Conservation (phyloP, 2,888 invertebrate species). For the Diabrotica balteata region DNA sequence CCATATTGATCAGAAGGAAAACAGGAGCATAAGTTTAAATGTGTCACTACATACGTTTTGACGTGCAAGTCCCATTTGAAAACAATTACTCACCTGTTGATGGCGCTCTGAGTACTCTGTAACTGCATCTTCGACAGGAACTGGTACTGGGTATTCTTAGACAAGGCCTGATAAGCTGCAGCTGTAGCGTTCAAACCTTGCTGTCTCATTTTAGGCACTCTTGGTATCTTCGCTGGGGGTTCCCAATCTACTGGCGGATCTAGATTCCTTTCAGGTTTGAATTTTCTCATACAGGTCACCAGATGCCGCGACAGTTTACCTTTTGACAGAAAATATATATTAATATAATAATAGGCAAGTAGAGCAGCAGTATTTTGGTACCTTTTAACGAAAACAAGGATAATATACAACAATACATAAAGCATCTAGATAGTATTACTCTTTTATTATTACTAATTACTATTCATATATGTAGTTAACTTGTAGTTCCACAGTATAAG, state of each 20-base stretch:
- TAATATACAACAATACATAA: too few species aligned
- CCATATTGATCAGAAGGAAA: too few species aligned
- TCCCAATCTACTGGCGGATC: slow-evolving; percentile 91
- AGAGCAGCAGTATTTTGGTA: too few species aligned
- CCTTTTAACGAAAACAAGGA: too few species aligned
- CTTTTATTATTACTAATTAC: too few species aligned
- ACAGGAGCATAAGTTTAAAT: too few species aligned
- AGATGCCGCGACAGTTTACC: slow-evolving; percentile 84
- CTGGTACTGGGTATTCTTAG: slow-evolving; percentile 56
- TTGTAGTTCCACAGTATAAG: too few species aligned
- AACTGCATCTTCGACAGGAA: slow-evolving; percentile 57
- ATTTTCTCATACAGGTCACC: slow-evolving; percentile 87
- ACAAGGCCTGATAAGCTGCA: slow-evolving; percentile 62
- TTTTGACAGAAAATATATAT: neutral
- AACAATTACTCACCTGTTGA: slow-evolving; percentile 15
- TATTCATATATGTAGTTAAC: too few species aligned
- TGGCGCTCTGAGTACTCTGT: slow-evolving; percentile 45
- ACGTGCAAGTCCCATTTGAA: neutral
- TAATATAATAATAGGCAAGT: too few species aligned
- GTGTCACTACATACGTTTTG: too few species aligned
- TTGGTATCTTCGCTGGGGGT: slow-evolving; percentile 91
- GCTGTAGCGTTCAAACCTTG: slow-evolving; percentile 57
- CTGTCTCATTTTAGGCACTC: slow-evolving; percentile 64
- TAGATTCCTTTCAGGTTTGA: slow-evolving; percentile 85
- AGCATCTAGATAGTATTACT: too few species aligned